Base-by-base conservation (phyloP, 1,140 invertebrate species). In the Leptonema lineaticorne region DNA sequence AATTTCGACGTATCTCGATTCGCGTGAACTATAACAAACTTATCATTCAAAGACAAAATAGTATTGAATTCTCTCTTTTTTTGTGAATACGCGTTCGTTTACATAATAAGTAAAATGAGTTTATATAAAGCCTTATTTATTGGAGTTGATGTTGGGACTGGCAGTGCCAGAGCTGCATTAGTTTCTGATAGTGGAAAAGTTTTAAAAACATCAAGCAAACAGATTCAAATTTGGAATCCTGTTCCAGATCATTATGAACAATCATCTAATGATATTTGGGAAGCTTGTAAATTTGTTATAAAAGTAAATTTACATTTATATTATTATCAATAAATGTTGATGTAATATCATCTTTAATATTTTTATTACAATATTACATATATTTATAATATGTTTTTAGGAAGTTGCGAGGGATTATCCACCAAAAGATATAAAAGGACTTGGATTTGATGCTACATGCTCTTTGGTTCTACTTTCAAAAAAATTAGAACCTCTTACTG, bases 401-500 rank as follows among this genome's bases (percentile, higher is more conserved):
- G 58, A 66, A 64, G 67, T 71, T 4, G 59, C 24, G 0, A 56
- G 62, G 7, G 58, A 59, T 11, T 60, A 62, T 67, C 41, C 63
- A 29, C 58, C 58, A 1, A 16, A 84, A 50, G 74, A 78, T 71
- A 84, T 97, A 9, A 89, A 87, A 82, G 94, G 92, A 46, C 90
- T 98, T 74, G 94, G 95, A 0, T 98, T 98, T 84, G 95, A 96
- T 87, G 96, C 95, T 16, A 98, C 96, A 30, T 98, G 96, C 78
- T 98, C 95, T 11, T 77, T 98, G 45, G 95, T 96, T 5, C 90
- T 88, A 20, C 70, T 97, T 18, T 92, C 91, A 74, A 78, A 83
- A 73, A 80, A 89, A 71, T 86, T 86, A 20, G 79, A 86, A 50
- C 90, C 95, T 2, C 74, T 95, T 6, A 87, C 90, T 18, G 86